These are phyloP conservation scores for Albula goreensis DNA, from an alignment of 2,113 vertebrate genomes.

Conservation along the genomic window DNA sequence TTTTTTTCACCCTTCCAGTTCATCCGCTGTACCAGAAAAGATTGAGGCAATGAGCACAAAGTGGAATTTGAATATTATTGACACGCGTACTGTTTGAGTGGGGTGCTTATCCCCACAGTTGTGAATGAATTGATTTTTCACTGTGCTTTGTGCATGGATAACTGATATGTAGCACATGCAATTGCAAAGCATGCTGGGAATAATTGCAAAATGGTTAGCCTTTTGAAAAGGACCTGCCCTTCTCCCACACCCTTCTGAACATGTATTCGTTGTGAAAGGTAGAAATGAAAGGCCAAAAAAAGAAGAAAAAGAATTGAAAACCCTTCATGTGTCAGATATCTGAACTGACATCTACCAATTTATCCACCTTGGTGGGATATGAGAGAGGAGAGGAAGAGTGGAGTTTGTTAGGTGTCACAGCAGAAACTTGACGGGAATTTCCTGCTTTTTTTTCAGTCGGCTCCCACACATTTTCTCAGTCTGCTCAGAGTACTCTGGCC, in stretches of 20 bases:
- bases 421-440: background rate
- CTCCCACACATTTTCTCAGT: background rate
- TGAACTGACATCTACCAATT: constrained; percentile 33
- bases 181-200: background rate
- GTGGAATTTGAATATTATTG: background rate
- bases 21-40: background rate
- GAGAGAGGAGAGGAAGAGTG: constrained; percentile 13
- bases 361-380: constrained; percentile 16
- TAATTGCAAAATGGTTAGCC: constrained; percentile 5
- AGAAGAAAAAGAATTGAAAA: constrained; percentile 5
- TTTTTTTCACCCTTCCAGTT: background rate
- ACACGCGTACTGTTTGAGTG: background rate
- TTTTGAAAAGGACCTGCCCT: background rate
- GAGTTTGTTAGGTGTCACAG: constrained; percentile 18
- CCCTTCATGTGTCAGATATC: constrained; percentile 24
- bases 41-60: background rate
- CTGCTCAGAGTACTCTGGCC: background rate
- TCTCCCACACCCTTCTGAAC: constrained; percentile 14
- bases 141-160: background rate
- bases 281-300: constrained; percentile 5
- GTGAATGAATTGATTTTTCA: background rate
- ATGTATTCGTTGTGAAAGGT: background rate
- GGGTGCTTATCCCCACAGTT: background rate
- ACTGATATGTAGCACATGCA: background rate
- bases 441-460: constrained; percentile 1